Evolutionary conservation across 2,888 invertebrate genomes (phyloP).

Genomic region (Tipula helvola): DNA sequence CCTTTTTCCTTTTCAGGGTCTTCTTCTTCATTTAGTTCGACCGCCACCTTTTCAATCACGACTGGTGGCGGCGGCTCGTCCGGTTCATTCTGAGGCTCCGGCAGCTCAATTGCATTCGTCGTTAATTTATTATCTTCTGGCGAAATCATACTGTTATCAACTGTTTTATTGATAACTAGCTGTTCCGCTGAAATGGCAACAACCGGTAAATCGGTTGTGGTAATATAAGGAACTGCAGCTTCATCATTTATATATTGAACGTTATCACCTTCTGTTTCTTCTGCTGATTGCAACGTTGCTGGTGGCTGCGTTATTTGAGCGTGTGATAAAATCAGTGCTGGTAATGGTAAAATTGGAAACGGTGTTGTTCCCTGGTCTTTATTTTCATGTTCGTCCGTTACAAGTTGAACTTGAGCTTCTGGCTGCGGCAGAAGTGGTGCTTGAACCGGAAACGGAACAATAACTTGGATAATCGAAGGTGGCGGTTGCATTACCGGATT

Average conservation of each 20-base stretch:
- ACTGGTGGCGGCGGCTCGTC: neutral
- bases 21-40: neutral
- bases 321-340: neutral
- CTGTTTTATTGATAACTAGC: neutral
- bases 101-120: constrained; percentile 56
- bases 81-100: constrained; percentile 38
- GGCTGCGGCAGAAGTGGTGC: constrained; percentile 20
- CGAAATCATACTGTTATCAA: neutral
- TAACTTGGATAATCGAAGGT: constrained; percentile 25
- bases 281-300: neutral
- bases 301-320: neutral
- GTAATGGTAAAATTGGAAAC: neutral
- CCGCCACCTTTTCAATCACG: neutral
- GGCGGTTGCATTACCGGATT: constrained; percentile 17
- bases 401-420: neutral
- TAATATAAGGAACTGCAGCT: neutral
- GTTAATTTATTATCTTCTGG: constrained; percentile 46
- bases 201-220: neutral
- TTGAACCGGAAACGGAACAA: constrained; percentile 24
- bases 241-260: neutral
- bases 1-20: neutral
- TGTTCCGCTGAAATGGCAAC: neutral
- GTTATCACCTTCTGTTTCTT: neutral
- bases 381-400: neutral
- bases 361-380: neutral